phyloP scores from a whole-genome alignment of 2,888 invertebrate genomes.

The Drosophila rubida region DNA sequence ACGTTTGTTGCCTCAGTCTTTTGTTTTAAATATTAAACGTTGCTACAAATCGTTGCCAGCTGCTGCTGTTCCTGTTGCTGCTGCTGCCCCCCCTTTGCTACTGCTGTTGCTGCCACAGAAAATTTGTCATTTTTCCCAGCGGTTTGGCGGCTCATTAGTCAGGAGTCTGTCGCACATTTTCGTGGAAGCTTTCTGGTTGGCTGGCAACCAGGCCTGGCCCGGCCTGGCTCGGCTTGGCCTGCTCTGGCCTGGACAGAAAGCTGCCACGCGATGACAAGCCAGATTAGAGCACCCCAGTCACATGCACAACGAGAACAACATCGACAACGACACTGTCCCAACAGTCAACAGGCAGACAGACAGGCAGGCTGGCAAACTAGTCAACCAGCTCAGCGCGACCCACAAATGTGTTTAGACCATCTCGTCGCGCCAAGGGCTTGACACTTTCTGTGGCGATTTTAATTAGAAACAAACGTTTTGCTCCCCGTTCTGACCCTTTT shows the following conservation, averaged over 20 bases:
- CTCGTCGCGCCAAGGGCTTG: slow-evolving; percentile 61
- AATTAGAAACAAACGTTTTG: slow-evolving; percentile 67
- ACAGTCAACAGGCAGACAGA: background rate
- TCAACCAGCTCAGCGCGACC: slow-evolving; percentile 40
- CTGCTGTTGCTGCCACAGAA: slow-evolving; percentile 51
- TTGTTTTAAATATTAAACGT: slow-evolving; percentile 81
- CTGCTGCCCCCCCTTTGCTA: slow-evolving; percentile 8
- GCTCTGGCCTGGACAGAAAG: slow-evolving; percentile 71
- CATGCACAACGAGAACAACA: slow-evolving; percentile 23
- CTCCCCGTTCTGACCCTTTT: slow-evolving; percentile 21
- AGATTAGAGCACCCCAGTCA: slow-evolving; percentile 56
- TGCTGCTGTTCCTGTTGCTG: slow-evolving; percentile 25
- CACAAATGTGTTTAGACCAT: slow-evolving; percentile 52
- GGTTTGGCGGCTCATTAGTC: slow-evolving; percentile 80
- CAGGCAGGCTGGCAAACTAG: background rate
- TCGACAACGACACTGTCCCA: slow-evolving; percentile 51
- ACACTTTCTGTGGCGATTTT: slow-evolving; percentile 79
- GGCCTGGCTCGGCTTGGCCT: slow-evolving; percentile 54
- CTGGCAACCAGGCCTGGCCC: background rate
- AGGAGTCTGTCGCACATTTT: slow-evolving; percentile 73
- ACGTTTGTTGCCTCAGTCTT: slow-evolving; percentile 72
- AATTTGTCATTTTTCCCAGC: slow-evolving; percentile 80
- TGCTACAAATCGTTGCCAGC: slow-evolving; percentile 70
- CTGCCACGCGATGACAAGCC: slow-evolving; percentile 77
- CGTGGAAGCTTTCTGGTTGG: slow-evolving; percentile 65